A percentile compares a stretch with the other conserved stretches of the same genome.
Evolutionary conservation across 2,888 invertebrate genomes (phyloP).

Genomic region (Podotricha telesiphe): DNA sequence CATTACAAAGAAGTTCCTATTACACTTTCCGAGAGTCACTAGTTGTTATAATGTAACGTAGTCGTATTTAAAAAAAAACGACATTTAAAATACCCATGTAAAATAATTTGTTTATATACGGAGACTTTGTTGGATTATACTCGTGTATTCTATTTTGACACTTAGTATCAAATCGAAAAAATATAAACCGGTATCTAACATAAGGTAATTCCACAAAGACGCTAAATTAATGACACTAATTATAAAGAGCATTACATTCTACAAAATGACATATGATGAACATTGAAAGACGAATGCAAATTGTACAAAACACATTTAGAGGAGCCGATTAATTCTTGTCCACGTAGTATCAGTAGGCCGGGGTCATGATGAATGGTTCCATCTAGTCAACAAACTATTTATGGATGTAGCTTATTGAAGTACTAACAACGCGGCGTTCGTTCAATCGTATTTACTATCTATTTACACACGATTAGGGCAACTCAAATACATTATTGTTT

Average conservation of each 20-base stretch:
- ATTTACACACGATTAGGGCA: conserved; percentile 47
- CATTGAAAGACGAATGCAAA: not conserved
- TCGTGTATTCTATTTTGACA: no score
- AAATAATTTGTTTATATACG: no score
- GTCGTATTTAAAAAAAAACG: not conserved
- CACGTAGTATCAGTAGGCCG: conserved; percentile 30
- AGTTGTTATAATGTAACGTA: not conserved
- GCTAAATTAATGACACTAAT: no score
- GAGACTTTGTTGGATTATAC: no score
- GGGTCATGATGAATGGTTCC: conserved; percentile 38
- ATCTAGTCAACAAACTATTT: conserved; percentile 41
- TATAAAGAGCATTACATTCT: not conserved
- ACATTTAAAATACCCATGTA: no score
- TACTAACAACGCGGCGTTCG: conserved; percentile 41
- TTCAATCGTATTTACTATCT: no score
- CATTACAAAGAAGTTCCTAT: not conserved
- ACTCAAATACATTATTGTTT: conserved; percentile 45
- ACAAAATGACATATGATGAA: no score
- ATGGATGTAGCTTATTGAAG: conserved; percentile 42
- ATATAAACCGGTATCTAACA: no score
- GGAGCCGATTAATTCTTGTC: conserved; percentile 39
- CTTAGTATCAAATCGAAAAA: no score
- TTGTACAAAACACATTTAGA: conserved; percentile 20
- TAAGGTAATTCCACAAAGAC: no score
- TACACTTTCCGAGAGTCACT: not conserved